Base-by-base conservation (phyloP, 2,888 invertebrate species). In the Dicroscelio sp. region DNA sequence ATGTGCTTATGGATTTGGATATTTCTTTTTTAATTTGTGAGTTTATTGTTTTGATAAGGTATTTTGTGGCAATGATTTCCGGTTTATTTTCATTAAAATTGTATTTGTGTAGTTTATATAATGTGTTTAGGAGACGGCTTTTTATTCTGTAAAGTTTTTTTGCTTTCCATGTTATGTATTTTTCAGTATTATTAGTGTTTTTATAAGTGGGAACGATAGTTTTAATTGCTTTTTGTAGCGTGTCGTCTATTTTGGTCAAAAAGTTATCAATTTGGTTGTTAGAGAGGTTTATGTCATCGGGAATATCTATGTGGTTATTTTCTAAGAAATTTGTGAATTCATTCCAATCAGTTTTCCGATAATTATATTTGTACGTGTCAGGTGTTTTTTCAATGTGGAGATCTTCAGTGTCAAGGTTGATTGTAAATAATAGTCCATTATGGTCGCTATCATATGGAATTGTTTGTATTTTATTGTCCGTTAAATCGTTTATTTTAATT, bases 391-490 rank as follows among this genome's bases (percentile, higher is more conserved):
- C 71, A 20, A 71, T 30, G 35, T 17, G 20, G 3, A 71, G 14
- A 20, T 73, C 52, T 10, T 48, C n/a, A 5, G 20, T 20, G 1
- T 27, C 17, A 14, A 58, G 17, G 1, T 23, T 35, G 8, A 27
- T 63, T 17, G 4, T 23, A 3, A 63, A 20, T 4, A 78, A 25
- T 1, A 78, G n/a, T 1, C 63, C 78, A 0, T 27, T 58, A 27
- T 73, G 60, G 23, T 83, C 71, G 23, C 83, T 83, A 20, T 83
- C 83, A 27, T 38, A 83, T 2, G 71, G 43, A 4, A 83, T 38
- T 12, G 73, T 71, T 17, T 33, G 71, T 4, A 73, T 38, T 67
- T 38, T 67, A 25, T 67, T 25, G 38, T 67, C n/a, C 6, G 10
- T 38, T 4, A 38, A n/a, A 38, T 67, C 38, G 3, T 8, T 35